Percentiles rank a stretch among this genome's conserved stretches.
These are phyloP conservation scores for Diadegma fenestrale DNA, from an alignment of 2,888 invertebrate species.

Conservation along the genomic window DNA sequence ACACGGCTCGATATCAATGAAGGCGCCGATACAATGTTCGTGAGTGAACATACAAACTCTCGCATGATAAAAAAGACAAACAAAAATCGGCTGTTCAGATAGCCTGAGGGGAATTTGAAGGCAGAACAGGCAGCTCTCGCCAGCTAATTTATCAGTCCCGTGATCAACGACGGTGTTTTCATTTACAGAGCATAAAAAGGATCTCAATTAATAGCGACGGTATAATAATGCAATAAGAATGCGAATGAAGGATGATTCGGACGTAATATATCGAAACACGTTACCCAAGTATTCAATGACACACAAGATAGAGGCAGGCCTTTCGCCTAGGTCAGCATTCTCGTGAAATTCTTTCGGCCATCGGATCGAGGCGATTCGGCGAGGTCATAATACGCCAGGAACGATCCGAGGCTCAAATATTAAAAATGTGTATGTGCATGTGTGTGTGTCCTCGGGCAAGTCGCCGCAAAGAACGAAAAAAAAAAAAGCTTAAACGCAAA, in stretches of 20 bases:
- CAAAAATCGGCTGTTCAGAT: background rate
- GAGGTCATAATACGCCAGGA: slow-evolving; percentile 43
- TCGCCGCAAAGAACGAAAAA: background rate
- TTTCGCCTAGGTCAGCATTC: slow-evolving; percentile 64
- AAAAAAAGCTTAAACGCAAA: slow-evolving; percentile 48
- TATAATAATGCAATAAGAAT: slow-evolving; percentile 51
- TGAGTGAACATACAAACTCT: background rate
- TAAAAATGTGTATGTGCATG: background rate
- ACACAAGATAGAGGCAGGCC: slow-evolving; percentile 8
- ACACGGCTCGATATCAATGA: background rate
- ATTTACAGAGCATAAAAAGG: slow-evolving; percentile 2
- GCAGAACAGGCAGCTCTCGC: slow-evolving; percentile 8
- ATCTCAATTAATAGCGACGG: slow-evolving; percentile 43
- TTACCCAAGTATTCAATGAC: slow-evolving; percentile 54
- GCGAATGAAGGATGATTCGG: slow-evolving; percentile 17
- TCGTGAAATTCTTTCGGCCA: slow-evolving; percentile 39
- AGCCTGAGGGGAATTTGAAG: background rate
- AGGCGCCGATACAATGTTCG: background rate
- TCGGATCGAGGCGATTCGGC: slow-evolving; percentile 13
- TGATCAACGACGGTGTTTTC: slow-evolving; percentile 31
- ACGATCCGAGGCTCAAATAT: background rate
- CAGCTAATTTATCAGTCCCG: slow-evolving; percentile 41
- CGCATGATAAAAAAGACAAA: background rate
- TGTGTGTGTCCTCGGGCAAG: slow-evolving; percentile 32
- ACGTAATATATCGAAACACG: slow-evolving; percentile 15